A percentile compares a stretch with the other conserved stretches of the same genome.
phyloP scores from a whole-genome alignment of 2,113 vertebrate genomes.

The Mola mola region DNA sequence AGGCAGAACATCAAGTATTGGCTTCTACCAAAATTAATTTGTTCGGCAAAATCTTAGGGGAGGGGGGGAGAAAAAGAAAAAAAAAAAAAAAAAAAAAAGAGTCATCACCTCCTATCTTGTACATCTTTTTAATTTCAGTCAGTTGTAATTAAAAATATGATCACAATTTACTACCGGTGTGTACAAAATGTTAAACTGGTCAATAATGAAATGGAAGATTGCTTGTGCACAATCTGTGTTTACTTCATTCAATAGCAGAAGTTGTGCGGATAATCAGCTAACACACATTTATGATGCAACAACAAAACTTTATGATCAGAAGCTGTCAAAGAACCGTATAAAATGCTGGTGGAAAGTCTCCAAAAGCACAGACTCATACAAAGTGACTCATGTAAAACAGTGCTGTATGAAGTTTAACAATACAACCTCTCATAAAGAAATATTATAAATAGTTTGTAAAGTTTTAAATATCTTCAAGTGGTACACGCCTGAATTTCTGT shows the following conservation, averaged over 20 bases:
- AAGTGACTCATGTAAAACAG: slow-evolving; percentile 49
- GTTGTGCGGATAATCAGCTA: not conserved
- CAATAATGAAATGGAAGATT: slow-evolving; percentile 4
- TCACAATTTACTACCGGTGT: slow-evolving; percentile 28
- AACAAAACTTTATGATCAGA: slow-evolving; percentile 1
- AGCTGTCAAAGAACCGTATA: slow-evolving; percentile 30
- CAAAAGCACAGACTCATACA: slow-evolving; percentile 23
- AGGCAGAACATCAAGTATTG: not conserved
- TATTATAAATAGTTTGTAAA: slow-evolving; percentile 59
- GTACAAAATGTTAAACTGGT: slow-evolving; percentile 20
- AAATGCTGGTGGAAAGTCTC: slow-evolving; percentile 54
- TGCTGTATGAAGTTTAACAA: slow-evolving; percentile 38
- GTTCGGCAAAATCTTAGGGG: no score
- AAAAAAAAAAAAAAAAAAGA: not conserved
- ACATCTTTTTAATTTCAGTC: slow-evolving; percentile 42
- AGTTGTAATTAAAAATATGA: slow-evolving; percentile 42
- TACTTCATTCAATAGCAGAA: not conserved
- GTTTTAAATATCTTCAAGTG: slow-evolving; percentile 54
- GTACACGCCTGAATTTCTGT: slow-evolving; percentile 20
- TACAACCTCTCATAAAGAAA: slow-evolving; percentile 34
- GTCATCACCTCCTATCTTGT: not conserved
- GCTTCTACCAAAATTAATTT: not conserved
- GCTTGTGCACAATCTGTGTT: not conserved
- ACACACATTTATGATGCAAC: slow-evolving; percentile 8
- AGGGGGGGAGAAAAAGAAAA: not conserved